Evolutionary conservation across 2,888 invertebrate genomes (phyloP).

Genomic region (Drepanosiphum platanoidis): DNA sequence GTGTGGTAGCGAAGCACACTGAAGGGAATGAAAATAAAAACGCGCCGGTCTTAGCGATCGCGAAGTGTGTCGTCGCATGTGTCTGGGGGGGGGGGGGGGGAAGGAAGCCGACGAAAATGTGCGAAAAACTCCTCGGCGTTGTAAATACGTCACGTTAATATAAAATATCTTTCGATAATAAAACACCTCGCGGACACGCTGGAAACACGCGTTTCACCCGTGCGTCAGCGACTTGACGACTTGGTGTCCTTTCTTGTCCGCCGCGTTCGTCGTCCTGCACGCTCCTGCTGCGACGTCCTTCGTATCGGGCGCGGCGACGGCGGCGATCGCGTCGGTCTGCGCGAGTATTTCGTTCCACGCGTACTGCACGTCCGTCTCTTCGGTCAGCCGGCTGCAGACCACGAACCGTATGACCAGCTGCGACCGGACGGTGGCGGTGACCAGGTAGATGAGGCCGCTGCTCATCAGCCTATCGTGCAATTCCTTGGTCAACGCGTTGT

Average conservation of each 20-base stretch:
- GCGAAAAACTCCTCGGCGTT: too few relatives aligned
- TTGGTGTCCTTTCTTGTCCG: background rate
- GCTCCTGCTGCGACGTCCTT: background rate
- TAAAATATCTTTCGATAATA: too few relatives aligned
- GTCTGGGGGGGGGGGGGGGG: background rate
- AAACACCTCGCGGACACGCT: background rate
- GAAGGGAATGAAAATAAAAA: too few relatives aligned
- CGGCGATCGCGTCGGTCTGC: constrained; percentile 68
- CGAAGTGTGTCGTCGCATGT: background rate
- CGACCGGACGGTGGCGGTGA: constrained; percentile 78
- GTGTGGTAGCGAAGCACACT: too few relatives aligned
- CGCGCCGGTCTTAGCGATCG: too few relatives aligned
- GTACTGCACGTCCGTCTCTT: constrained; percentile 77
- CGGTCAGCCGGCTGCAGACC: constrained; percentile 79
- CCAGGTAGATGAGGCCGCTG: constrained; percentile 82
- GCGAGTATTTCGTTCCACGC: constrained; percentile 78
- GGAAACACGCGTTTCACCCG: background rate
- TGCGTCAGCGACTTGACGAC: constrained; percentile 36
- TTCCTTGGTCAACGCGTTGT: constrained; percentile 76
- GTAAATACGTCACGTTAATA: too few relatives aligned
- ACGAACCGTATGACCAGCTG: constrained; percentile 82
- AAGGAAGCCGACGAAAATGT: too few relatives aligned
- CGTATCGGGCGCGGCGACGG: background rate
- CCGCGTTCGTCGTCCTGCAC: background rate
- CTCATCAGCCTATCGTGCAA: constrained; percentile 79